phyloP scores from a whole-genome alignment of 2,888 invertebrate species.

The Hypselothyrea guttata region DNA sequence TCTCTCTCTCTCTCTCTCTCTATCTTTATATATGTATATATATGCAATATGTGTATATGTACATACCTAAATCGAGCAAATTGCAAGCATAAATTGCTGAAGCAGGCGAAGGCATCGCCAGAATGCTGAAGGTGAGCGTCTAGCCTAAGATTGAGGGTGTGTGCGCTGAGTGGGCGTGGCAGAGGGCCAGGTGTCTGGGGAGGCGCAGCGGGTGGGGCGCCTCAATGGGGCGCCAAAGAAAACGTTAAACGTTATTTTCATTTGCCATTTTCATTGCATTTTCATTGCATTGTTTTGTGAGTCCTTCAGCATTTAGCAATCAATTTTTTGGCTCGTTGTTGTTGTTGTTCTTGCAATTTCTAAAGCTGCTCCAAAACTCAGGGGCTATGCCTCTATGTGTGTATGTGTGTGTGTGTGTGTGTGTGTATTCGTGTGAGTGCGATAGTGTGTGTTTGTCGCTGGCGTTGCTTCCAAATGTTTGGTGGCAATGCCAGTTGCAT shows the following conservation, averaged over 20 bases:
- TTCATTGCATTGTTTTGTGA: slow-evolving; percentile 61
- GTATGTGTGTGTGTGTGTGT: slow-evolving; percentile 13
- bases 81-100: slow-evolving; percentile 57
- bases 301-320: slow-evolving; percentile 60
- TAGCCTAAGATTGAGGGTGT: background rate
- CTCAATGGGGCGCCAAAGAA: slow-evolving; percentile 68
- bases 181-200: background rate
- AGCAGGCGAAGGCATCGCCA: slow-evolving; percentile 1
- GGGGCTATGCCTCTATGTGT: slow-evolving; percentile 31
- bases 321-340: slow-evolving; percentile 43
- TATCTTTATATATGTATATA: slow-evolving; percentile 4
- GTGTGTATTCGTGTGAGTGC: slow-evolving; percentile 15
- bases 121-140: background rate
- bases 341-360: slow-evolving; percentile 38
- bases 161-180: background rate
- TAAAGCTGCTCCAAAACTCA: slow-evolving; percentile 57
- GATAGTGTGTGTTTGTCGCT: slow-evolving; percentile 44
- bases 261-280: slow-evolving; percentile 66
- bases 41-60: background rate
- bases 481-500: slow-evolving; percentile 68
- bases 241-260: slow-evolving; percentile 70
- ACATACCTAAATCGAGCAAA: slow-evolving; percentile 31
- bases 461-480: slow-evolving; percentile 63
- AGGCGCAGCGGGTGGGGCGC: slow-evolving; percentile 20
- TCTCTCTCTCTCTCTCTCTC: background rate